Evolutionary conservation across 2,797 vertebrate genomes (phyloP).

Genomic region (Sebastes oblongus): DNA sequence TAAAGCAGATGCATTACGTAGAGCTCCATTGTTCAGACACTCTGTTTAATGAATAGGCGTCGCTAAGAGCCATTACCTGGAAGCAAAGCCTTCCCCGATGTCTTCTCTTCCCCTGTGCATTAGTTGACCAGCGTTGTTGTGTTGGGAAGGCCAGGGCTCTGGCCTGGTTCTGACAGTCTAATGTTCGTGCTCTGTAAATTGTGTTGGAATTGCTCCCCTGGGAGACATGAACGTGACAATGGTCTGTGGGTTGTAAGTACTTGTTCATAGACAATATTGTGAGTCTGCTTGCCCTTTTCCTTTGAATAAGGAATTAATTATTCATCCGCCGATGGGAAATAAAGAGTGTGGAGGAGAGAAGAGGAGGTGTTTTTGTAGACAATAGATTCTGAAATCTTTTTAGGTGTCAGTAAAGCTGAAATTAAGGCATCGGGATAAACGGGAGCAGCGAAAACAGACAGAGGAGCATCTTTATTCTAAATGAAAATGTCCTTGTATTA

Average conservation of each 20-base stretch:
- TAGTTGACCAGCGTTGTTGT: constrained; percentile 59
- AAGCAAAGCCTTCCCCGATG: constrained; percentile 59
- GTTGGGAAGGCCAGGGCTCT: constrained; percentile 46
- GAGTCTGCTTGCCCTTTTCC: constrained; percentile 67
- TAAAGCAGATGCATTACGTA: constrained; percentile 75
- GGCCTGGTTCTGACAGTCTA: constrained; percentile 61
- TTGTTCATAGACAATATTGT: constrained; percentile 69
- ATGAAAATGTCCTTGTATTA: constrained; percentile 39
- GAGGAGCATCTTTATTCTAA: constrained; percentile 42
- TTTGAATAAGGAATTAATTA: constrained; percentile 77
- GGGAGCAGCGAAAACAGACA: constrained; percentile 28
- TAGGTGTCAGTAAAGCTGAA: constrained; percentile 52
- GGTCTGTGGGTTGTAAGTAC: constrained; percentile 68
- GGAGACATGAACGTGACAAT: constrained; percentile 71
- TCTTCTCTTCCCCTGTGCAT: constrained; percentile 53
- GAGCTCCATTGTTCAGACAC: constrained; percentile 72
- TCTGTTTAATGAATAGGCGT: constrained; percentile 79
- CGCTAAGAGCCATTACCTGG: constrained; percentile 75
- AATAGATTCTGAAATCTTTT: constrained; percentile 62
- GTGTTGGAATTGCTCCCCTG: constrained; percentile 72
- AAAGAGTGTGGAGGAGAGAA: constrained; percentile 55
- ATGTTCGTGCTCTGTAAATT: constrained; percentile 71
- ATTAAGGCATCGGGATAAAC: constrained; percentile 56
- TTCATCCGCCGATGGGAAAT: constrained; percentile 69
- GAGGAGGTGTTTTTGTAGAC: constrained; percentile 61